A percentile compares a stretch with the other conserved stretches of the same genome.
These are phyloP conservation scores for Pseudolaguvia tuberculata DNA, from an alignment of 2,113 vertebrate species.

Conservation along the genomic window DNA sequence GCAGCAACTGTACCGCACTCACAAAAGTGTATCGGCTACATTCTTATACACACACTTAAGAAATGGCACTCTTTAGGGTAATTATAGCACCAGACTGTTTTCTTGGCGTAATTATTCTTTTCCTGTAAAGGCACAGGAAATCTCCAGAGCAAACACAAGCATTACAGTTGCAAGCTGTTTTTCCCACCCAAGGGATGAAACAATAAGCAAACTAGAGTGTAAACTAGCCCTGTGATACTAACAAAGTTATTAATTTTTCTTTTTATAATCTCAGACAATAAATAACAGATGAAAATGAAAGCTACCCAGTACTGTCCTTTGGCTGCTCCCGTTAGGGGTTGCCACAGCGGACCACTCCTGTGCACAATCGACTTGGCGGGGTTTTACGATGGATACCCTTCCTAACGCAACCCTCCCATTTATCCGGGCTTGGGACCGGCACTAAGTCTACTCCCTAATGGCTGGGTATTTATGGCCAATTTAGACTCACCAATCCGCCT, in stretches of 20 bases:
- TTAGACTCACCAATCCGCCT: too few species aligned
- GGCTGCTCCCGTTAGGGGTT: too few species aligned
- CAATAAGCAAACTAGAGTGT: background rate
- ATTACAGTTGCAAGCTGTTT: constrained; percentile 14
- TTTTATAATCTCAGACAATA: background rate
- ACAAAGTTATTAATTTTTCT: background rate
- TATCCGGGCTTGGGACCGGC: too few species aligned
- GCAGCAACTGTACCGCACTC: constrained; percentile 12
- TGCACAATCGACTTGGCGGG: too few species aligned
- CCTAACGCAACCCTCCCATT: too few species aligned
- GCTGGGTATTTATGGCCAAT: too few species aligned
- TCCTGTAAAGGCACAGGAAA: background rate
- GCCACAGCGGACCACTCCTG: too few species aligned
- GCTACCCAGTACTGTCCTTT: background rate
- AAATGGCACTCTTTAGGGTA: constrained; percentile 25
- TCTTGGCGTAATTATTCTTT: constrained; percentile 5
- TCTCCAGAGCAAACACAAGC: constrained; percentile 1
- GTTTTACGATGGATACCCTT: too few species aligned
- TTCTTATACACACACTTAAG: background rate
- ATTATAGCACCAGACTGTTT: constrained; percentile 21
- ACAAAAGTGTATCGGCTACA: constrained; percentile 3
- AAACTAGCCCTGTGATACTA: background rate
- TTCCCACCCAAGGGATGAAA: background rate
- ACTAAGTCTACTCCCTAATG: too few species aligned
- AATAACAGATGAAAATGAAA: background rate